A percentile compares a stretch with the other conserved stretches of the same genome.
These are phyloP conservation scores for Tetraneura akinire DNA, from an alignment of 1,140 invertebrate genomes.

Conservation along the genomic window DNA sequence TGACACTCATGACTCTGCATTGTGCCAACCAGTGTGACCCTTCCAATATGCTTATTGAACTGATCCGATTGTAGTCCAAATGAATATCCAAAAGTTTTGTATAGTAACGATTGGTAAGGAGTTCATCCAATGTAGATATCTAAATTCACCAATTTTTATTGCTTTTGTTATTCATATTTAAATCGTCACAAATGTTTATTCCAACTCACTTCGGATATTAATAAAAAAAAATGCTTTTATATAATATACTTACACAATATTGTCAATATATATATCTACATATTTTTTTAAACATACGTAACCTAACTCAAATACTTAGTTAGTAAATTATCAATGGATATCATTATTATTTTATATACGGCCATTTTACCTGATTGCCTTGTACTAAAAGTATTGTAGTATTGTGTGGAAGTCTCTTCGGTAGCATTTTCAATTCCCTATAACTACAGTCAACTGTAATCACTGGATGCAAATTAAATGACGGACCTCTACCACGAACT, in stretches of 20 bases:
- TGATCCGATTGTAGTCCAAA: conserved; percentile 73
- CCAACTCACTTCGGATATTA: too few species aligned
- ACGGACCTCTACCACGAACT: conserved; percentile 55
- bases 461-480: conserved; percentile 56
- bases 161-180: background rate
- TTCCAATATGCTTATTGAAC: conserved; percentile 71
- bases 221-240: too few species aligned
- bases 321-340: too few species aligned
- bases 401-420: conserved; percentile 62
- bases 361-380: conserved; percentile 62
- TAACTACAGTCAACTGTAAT: conserved; percentile 64
- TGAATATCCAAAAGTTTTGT: conserved; percentile 71
- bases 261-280: too few species aligned
- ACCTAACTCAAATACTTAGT: too few species aligned
- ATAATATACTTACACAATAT: too few species aligned
- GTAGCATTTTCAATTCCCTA: conserved; percentile 61
- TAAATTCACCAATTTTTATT: conserved; percentile 56
- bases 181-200: too few species aligned
- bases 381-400: conserved; percentile 64
- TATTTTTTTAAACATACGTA: too few species aligned
- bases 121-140: conserved; percentile 66
- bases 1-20: conserved; percentile 74
- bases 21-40: conserved; percentile 74
- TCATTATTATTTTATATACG: too few species aligned
- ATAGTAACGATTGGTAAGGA: conserved; percentile 69